phyloP scores from a whole-genome alignment of 2,888 invertebrate species.

The Allophyes oxyacanthae region DNA sequence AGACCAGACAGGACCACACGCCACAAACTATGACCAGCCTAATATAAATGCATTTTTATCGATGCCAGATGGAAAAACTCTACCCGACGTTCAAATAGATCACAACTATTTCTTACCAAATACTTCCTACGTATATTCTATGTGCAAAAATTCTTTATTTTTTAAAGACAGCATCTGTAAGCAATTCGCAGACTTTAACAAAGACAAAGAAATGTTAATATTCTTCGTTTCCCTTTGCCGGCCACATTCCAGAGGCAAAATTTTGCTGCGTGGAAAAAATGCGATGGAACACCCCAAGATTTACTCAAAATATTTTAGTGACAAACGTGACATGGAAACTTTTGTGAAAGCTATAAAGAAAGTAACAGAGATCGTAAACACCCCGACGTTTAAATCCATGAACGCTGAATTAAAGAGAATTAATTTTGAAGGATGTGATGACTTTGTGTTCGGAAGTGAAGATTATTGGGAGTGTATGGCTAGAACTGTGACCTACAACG shows the following conservation, averaged over 20 bases:
- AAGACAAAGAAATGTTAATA: constrained; percentile 76
- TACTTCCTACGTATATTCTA: constrained; percentile 73
- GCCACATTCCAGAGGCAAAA: constrained; percentile 77
- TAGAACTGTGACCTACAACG: constrained; percentile 78
- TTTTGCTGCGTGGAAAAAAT: constrained; percentile 70
- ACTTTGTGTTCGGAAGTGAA: constrained; percentile 69
- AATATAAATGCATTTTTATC: constrained; percentile 83
- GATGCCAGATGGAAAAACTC: constrained; percentile 66
- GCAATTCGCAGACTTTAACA: constrained; percentile 75
- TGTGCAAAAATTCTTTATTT: constrained; percentile 73
- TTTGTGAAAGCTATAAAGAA: constrained; percentile 75
- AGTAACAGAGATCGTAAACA: constrained; percentile 73
- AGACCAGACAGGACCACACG: constrained; percentile 77
- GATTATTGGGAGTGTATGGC: constrained; percentile 85
- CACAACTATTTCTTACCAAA: constrained; percentile 82
- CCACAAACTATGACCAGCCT: constrained; percentile 82
- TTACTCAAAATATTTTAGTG: constrained; percentile 78
- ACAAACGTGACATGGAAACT: constrained; percentile 73
- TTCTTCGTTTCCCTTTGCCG: constrained; percentile 79
- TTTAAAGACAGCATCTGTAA: constrained; percentile 76
- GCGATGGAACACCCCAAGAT: constrained; percentile 77
- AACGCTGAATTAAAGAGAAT: constrained; percentile 77
- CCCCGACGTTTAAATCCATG: constrained; percentile 70
- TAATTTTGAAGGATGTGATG: constrained; percentile 74
- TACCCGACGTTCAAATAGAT: constrained; percentile 83